phyloP scores from a whole-genome alignment of 2,113 vertebrate species.

The Campylorhamphus procurvoides region DNA sequence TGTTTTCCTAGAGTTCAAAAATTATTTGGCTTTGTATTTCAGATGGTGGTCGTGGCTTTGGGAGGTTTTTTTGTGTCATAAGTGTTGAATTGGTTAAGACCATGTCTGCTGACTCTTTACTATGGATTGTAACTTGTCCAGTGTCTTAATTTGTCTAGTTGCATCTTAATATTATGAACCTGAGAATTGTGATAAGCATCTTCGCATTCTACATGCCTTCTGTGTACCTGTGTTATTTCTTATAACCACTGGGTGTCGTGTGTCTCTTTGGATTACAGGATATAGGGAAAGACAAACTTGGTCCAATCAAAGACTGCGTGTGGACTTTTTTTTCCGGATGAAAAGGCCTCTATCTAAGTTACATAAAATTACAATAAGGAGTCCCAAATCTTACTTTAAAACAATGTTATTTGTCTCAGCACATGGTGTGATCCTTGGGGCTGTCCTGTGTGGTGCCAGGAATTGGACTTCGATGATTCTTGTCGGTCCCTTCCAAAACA shows the following conservation, averaged over 20 bases:
- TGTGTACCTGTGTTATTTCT: not conserved
- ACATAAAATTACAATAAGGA: not conserved
- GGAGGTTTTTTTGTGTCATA: accelerated
- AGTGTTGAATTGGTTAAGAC: not conserved
- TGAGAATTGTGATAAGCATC: not conserved
- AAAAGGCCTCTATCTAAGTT: not conserved
- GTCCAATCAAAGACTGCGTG: not conserved
- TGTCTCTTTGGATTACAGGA: not conserved
- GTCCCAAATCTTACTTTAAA: not conserved
- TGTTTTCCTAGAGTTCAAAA: not conserved
- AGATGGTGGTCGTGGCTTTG: not conserved
- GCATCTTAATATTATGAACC: not conserved
- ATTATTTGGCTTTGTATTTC: not conserved
- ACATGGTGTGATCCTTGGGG: not conserved
- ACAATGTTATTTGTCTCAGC: not conserved
- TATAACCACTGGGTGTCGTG: constrained; percentile 54
- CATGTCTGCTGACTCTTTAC: not conserved
- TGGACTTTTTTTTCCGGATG: not conserved
- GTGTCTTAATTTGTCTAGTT: not conserved
- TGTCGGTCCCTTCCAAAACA: not conserved
- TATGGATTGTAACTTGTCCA: not conserved
- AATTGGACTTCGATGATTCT: not conserved
- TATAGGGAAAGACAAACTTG: not conserved
- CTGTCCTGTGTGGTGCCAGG: not conserved
- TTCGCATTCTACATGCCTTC: not conserved